A percentile compares a stretch with the other conserved stretches of the same genome.
phyloP scores from a whole-genome alignment of 2,888 invertebrate species.

The Apamea crenata region DNA sequence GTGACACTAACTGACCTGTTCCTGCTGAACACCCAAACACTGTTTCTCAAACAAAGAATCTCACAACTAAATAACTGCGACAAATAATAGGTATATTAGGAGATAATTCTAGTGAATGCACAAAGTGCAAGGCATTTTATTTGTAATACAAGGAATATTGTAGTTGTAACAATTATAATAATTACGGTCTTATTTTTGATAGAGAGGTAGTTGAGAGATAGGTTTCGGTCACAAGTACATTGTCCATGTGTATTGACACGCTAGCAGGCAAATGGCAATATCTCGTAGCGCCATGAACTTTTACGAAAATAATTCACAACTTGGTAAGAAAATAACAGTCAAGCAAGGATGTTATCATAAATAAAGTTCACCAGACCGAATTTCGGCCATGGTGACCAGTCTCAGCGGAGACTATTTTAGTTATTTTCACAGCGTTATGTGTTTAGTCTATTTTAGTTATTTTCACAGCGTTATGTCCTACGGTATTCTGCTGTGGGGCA shows the following conservation, averaged over 20 bases:
- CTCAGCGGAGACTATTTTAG: too few species aligned
- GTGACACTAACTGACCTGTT: neutral
- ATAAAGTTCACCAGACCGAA: too few species aligned
- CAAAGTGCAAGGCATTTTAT: neutral
- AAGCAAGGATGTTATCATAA: neutral
- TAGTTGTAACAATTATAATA: neutral
- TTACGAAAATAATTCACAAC: neutral
- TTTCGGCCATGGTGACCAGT: too few species aligned
- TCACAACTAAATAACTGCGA: neutral
- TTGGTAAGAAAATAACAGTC: neutral
- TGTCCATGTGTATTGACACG: neutral
- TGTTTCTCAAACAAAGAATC: neutral
- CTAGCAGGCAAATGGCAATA: too few species aligned
- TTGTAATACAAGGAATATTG: neutral
- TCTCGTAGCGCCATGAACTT: too few species aligned
- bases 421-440: too few species aligned
- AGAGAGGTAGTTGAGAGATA: slow-evolving; percentile 4
- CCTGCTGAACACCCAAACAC: neutral
- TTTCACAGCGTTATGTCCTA: too few species aligned
- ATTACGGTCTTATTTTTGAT: neutral
- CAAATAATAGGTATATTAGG: neutral
- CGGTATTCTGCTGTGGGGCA: too few species aligned
- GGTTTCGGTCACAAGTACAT: neutral
- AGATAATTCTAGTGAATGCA: neutral
- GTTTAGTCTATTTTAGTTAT: too few species aligned